These are phyloP conservation scores for Naja naja DNA, from an alignment of 2,113 vertebrate genomes.

Conservation along the genomic window DNA sequence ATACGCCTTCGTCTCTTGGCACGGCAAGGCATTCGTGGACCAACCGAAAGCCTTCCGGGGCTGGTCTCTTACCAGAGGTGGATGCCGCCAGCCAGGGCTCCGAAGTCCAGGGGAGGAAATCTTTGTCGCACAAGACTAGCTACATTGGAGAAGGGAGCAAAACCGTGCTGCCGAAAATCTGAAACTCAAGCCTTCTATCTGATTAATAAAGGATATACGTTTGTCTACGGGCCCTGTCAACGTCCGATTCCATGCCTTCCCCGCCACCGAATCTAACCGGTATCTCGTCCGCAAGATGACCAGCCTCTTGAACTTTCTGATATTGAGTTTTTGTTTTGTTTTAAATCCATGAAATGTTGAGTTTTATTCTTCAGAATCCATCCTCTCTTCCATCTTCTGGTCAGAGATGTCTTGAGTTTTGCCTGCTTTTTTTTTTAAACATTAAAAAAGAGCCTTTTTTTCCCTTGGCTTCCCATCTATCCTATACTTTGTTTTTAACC, in stretches of 20 bases:
- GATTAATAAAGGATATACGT: not conserved
- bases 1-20: not conserved
- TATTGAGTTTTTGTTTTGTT: not conserved
- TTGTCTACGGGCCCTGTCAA: not conserved
- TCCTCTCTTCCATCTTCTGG: not conserved
- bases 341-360: not conserved
- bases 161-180: not conserved
- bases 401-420: not conserved
- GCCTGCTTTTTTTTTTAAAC: not conserved
- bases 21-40: not conserved
- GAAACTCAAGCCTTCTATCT: constrained; percentile 4
- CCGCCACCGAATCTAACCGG: not conserved
- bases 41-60: not conserved
- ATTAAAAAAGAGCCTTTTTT: not conserved
- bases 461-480: not conserved
- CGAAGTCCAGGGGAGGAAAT: not conserved
- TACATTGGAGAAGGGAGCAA: not conserved
- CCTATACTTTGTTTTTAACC: not conserved
- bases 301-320: not conserved
- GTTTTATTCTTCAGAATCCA: not conserved
- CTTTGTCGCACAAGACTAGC: not conserved
- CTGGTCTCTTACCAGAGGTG: accelerated
- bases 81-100: not conserved
- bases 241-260: not conserved
- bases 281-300: not conserved